A percentile compares a stretch with the other conserved stretches of the same genome.
phyloP scores from a whole-genome alignment of 2,797 vertebrate genomes.

The Eulemur rubriventer region DNA sequence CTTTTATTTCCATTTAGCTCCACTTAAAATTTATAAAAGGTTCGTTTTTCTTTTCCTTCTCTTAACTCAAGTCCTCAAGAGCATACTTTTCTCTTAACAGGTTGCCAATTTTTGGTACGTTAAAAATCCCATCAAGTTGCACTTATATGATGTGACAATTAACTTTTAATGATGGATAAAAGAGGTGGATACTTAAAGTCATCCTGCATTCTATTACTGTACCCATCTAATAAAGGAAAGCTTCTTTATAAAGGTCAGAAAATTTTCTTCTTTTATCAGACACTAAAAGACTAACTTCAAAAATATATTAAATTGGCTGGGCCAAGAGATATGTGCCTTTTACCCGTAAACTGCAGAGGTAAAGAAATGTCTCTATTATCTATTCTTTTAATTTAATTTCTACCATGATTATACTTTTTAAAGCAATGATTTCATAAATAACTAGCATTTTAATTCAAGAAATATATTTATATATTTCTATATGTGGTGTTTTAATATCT shows the following conservation, averaged over 20 bases:
- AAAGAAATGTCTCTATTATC: constrained; percentile 17
- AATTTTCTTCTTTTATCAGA: constrained; percentile 67
- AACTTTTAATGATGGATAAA: constrained; percentile 69
- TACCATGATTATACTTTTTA: not conserved
- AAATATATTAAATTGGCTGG: constrained; percentile 50
- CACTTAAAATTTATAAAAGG: constrained; percentile 63
- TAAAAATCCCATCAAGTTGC: constrained; percentile 69
- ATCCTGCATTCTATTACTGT: constrained; percentile 54
- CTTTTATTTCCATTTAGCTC: constrained; percentile 68
- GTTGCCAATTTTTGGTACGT: constrained; percentile 59
- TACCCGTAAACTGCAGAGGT: not conserved
- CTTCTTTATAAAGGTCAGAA: constrained; percentile 62
- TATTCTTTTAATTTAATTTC: not conserved
- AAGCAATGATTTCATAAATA: constrained; percentile 24
- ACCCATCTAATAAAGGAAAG: constrained; percentile 54
- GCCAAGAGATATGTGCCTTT: not conserved
- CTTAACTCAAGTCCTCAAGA: constrained; percentile 48
- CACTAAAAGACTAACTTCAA: constrained; percentile 65
- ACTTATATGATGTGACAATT: constrained; percentile 62
- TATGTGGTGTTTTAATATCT: not conserved
- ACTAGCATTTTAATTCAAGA: constrained; percentile 27
- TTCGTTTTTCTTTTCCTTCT: constrained; percentile 27
- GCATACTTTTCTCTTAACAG: constrained; percentile 47
- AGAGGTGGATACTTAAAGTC: constrained; percentile 53
- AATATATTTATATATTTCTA: not conserved